phyloP scores from a whole-genome alignment of 2,888 invertebrate genomes.

The Pherbina coryleti region DNA sequence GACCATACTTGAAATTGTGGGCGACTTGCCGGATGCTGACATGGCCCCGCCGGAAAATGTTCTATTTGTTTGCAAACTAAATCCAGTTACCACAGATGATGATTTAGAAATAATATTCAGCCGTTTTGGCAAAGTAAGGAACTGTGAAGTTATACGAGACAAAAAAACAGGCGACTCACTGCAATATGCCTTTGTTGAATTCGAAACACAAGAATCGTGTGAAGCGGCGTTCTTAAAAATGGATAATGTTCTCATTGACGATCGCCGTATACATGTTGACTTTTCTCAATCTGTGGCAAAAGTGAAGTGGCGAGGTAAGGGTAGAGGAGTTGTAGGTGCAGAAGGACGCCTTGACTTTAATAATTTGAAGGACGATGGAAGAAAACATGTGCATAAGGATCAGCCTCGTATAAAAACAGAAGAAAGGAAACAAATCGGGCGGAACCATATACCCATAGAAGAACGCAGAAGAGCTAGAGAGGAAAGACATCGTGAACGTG shows the following conservation, averaged over 20 bases:
- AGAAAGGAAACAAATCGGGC: background rate
- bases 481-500: slow-evolving; percentile 54
- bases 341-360: slow-evolving; percentile 61
- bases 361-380: slow-evolving; percentile 48
- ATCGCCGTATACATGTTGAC: slow-evolving; percentile 98
- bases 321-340: slow-evolving; percentile 75
- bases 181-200: slow-evolving; percentile 99
- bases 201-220: slow-evolving; percentile 90
- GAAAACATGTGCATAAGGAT: background rate
- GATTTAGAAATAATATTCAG: slow-evolving; percentile 98
- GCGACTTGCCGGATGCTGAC: slow-evolving; percentile 96
- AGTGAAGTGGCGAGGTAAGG: slow-evolving; percentile 91
- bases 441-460: slow-evolving; percentile 42
- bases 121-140: slow-evolving; percentile 92
- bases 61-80: slow-evolving; percentile 97
- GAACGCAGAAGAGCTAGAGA: slow-evolving; percentile 57
- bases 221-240: slow-evolving; percentile 99
- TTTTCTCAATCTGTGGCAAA: slow-evolving; percentile 99
- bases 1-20: slow-evolving; percentile 97
- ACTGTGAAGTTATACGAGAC: slow-evolving; percentile 97
- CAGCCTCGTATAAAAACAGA: background rate
- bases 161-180: slow-evolving; percentile 92
- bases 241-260: slow-evolving; percentile 99
- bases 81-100: slow-evolving; percentile 97
- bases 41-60: slow-evolving; percentile 99